Conservation (phyloP, 2,797 vertebrate species). For the Cyprinodon diabolis region DNA sequence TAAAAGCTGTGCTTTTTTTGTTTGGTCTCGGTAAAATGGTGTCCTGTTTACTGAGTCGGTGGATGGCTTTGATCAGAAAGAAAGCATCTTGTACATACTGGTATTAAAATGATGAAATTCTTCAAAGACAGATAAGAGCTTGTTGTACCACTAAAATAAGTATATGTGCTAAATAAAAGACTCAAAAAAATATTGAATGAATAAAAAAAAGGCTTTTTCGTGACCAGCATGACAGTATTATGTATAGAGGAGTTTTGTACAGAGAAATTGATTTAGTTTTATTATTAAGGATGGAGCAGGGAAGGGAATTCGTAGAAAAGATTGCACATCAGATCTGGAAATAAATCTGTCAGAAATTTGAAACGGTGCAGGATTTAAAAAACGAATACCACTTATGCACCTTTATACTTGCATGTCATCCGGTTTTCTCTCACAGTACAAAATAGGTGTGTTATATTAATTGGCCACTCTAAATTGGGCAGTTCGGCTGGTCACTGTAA, state of each 20-base stretch:
- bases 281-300: background rate
- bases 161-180: background rate
- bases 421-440: background rate
- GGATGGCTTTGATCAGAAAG: constrained; percentile 33
- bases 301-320: background rate
- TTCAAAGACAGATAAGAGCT: background rate
- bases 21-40: constrained; percentile 16
- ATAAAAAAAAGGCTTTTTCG: background rate
- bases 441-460: background rate
- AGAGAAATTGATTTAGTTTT: background rate
- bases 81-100: constrained; percentile 10
- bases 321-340: background rate
- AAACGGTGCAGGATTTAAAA: background rate
- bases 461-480: background rate
- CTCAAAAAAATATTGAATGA: background rate
- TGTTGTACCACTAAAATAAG: background rate
- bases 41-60: constrained; percentile 12
- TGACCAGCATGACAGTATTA: background rate
- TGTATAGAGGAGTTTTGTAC: background rate
- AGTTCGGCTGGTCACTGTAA: background rate
- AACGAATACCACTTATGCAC: background rate
- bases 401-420: too few relatives aligned
- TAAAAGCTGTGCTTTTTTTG: constrained; percentile 16
- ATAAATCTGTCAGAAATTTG: background rate
- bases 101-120: constrained; percentile 2